Percentiles rank a stretch among this genome's conserved stretches.
These are phyloP conservation scores for Ginglymostoma cirratum DNA, from an alignment of 2,113 vertebrate species.

Conservation along the genomic window DNA sequence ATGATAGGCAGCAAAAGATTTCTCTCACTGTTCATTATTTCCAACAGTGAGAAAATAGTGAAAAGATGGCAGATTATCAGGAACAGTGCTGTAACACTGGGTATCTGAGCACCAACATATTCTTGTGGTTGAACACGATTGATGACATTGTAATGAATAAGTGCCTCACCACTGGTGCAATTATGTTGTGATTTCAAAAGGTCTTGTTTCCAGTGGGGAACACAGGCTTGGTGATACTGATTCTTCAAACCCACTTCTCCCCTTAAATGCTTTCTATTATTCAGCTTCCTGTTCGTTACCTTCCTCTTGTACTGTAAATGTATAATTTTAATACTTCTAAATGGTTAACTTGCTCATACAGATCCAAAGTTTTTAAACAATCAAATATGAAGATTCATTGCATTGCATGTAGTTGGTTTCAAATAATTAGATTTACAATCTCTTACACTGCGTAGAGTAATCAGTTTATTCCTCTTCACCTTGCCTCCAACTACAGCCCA, in stretches of 20 bases:
- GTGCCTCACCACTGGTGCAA: neutral
- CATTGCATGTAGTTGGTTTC: neutral
- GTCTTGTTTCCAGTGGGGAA: neutral
- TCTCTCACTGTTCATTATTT: neutral
- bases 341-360: neutral
- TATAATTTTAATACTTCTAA: neutral
- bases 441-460: neutral
- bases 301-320: neutral
- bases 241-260: neutral
- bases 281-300: neutral
- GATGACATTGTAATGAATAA: neutral
- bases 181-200: neutral
- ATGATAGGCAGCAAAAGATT: neutral
- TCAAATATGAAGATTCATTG: neutral
- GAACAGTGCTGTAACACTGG: neutral
- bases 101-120: neutral
- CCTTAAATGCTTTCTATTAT: neutral
- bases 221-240: neutral
- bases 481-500: neutral
- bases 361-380: neutral
- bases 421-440: neutral
- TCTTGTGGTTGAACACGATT: neutral
- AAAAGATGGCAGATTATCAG: neutral
- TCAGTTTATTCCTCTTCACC: neutral
- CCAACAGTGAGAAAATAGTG: neutral